These are phyloP conservation scores for Homarus gammarus DNA, from an alignment of 2,888 invertebrate species.

Conservation along the genomic window DNA sequence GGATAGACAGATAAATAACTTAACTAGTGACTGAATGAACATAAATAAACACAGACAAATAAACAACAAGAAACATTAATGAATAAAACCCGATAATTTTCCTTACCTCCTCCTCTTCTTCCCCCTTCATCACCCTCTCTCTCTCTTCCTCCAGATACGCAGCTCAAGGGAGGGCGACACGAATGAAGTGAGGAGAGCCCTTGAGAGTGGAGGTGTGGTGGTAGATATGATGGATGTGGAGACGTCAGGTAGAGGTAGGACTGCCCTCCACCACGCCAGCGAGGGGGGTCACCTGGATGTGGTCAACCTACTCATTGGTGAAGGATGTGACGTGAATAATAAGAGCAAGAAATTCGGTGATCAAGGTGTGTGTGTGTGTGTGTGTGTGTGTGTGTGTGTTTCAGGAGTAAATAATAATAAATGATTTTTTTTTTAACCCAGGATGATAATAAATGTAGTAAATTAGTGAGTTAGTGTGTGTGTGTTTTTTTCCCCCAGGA, in stretches of 20 bases:
- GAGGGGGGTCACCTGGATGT: constrained; percentile 22
- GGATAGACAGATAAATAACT: no score
- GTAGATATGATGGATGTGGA: neutral
- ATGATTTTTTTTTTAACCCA: no score
- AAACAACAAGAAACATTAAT: no score
- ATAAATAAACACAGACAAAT: no score
- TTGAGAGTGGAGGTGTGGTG: neutral
- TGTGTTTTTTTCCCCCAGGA: neutral
- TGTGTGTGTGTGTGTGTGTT: no score
- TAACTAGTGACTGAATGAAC: no score
- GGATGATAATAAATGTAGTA: no score
- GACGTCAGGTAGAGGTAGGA: neutral
- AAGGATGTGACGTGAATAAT: neutral
- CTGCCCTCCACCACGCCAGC: constrained; percentile 43
- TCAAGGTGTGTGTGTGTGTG: neutral
- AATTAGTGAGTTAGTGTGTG: neutral
- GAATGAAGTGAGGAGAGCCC: neutral
- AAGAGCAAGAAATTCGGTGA: neutral
- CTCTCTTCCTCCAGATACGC: neutral
- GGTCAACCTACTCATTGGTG: constrained; percentile 16
- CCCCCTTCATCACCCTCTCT: no score
- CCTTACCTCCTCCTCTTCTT: neutral
- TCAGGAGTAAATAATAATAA: no score
- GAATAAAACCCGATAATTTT: no score
- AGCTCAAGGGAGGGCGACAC: neutral